Base-by-base conservation (phyloP, 2,797 vertebrate species). In the Urocyon cinereoargenteus region DNA sequence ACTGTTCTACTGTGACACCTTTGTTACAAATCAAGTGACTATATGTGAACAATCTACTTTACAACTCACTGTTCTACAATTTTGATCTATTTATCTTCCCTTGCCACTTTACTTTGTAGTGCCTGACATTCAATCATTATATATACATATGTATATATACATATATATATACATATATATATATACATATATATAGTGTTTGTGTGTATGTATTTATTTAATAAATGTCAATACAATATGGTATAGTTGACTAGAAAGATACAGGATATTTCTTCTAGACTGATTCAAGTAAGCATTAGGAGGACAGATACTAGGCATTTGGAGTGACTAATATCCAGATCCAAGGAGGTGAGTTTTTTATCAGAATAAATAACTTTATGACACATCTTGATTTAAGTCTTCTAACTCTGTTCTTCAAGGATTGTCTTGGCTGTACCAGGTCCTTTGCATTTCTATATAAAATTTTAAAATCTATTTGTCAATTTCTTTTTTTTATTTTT, bases 201-300 rank as follows among this genome's bases (percentile, higher is more conserved):
- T 36, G 45, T 53, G 26, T 82, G 26, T 45, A 15, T 68, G 15
- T 36, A 1, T 55, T 40, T 59, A 26, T 61, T 84, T 72, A 70
- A 15, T 49, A 79, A 79, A 79, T 51, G 6, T 73, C 16, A 49
- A 2, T 78, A 70, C 1, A 40, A 6, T 14, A 77, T 16, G 62
- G 16, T 36, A 66, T 73, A 53, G 16, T 72, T 88, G 55, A 34
- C 49, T 66, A 6, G 7, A 59, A 72, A 84, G 28, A 49, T 2
- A 3, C 22, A 59, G 21, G 34, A 45, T 66, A 2, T 64, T 78
- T 91, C 19, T 91, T 59, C 31, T 82, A 66, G 14, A 19, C 66
- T 91, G 53, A 83, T n/a, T 88, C 15, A 75, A 31, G 83, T 90
- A 84, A 93, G 15, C n/a, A 97, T 78, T 62, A 78, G 19, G 6